These are phyloP conservation scores for Rhagologus leucostigma DNA, from an alignment of 2,113 vertebrate genomes.

Conservation along the genomic window DNA sequence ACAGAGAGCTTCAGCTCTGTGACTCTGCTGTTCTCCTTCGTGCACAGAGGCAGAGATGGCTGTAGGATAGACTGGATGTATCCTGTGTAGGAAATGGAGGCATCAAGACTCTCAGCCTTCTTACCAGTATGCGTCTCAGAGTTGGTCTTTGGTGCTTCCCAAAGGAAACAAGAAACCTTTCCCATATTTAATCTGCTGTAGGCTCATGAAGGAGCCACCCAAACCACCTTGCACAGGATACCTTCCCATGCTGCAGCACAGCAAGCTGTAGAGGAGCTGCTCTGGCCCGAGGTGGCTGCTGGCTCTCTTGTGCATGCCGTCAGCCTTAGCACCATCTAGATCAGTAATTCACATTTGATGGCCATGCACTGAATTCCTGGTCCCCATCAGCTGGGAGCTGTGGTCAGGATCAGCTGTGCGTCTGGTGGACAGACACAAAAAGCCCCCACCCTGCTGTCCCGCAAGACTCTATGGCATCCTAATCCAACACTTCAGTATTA, in stretches of 20 bases:
- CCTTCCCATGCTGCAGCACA: not conserved
- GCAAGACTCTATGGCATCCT: not conserved
- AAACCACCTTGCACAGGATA: not conserved
- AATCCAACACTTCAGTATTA: not conserved
- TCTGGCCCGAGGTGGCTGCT: not conserved
- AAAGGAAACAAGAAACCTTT: not conserved
- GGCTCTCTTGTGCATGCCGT: not conserved
- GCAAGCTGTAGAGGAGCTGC: not conserved
- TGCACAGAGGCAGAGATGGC: not conserved
- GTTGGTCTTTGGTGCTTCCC: not conserved
- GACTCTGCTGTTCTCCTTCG: not conserved
- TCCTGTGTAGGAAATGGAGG: too few relatives aligned
- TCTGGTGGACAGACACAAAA: not conserved
- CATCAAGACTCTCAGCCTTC: accelerated
- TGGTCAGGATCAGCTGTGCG: not conserved
- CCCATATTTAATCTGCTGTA: not conserved
- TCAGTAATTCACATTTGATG: not conserved
- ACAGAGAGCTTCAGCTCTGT: not conserved
- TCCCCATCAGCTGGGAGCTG: not conserved
- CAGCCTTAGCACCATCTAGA: not conserved
- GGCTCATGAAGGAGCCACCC: not conserved
- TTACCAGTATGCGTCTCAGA: accelerated
- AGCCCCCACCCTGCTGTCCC: accelerated
- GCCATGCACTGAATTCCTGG: not conserved
- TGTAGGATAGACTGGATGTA: not conserved